phyloP scores from a whole-genome alignment of 2,113 vertebrate species.

The Polyodon spathula region DNA sequence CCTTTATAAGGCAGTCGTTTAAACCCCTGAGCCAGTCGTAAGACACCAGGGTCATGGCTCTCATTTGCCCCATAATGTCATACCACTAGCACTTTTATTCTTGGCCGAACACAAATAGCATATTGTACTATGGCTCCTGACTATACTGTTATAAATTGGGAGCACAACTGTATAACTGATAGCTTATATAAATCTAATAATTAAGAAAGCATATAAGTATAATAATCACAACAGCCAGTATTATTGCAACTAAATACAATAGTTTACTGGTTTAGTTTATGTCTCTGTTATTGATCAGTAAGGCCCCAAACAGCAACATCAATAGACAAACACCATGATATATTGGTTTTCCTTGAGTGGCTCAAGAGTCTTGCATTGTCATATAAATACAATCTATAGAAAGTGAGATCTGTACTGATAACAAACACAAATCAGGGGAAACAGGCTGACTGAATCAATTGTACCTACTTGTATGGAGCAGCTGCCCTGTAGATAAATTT shows the following conservation, averaged over 20 bases:
- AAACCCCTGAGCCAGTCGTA: no score
- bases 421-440: conserved; percentile 9
- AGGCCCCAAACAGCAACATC: not conserved
- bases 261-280: not conserved
- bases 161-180: no score
- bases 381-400: not conserved
- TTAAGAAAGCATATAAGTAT: no score
- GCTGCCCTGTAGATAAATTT: conserved; percentile 7
- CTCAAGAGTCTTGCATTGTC: conserved; percentile 1
- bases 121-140: no score
- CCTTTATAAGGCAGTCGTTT: no score
- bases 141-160: no score
- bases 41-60: no score
- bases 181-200: no score
- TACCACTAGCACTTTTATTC: no score
- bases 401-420: conserved; percentile 7
- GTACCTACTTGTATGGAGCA: not conserved
- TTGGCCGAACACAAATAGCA: no score
- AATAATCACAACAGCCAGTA: not conserved
- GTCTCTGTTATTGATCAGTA: not conserved
- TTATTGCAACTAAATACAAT: not conserved
- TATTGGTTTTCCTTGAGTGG: not conserved
- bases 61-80: no score
- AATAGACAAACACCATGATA: not conserved
- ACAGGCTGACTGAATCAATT: conserved; percentile 13